Base-by-base conservation (phyloP, 2,888 invertebrate genomes). In the Limnephilus auricula region DNA sequence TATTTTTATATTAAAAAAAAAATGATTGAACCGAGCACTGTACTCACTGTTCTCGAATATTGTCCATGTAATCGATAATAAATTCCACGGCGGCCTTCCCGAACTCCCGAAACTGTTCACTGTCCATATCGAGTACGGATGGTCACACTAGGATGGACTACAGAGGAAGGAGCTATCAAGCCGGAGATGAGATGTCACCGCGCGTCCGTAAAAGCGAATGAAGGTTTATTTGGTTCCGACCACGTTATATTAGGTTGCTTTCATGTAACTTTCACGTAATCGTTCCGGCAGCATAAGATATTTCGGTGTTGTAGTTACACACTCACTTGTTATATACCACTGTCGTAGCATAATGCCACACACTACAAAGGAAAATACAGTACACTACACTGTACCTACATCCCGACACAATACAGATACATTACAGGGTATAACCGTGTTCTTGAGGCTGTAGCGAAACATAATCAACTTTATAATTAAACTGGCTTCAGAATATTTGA, bases 71-170 rank as follows among this genome's bases (percentile, higher is more conserved):
- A 94, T 99, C 97, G n/a, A 98, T 98, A 50, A 99, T 97, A 94
- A 98, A 98, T 94, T 99, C 99, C 93, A 99, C 97, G 92, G 98
- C 97, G 37, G 98, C 98, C 94, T 97, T 98, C 79, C 98, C 99
- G 94, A 98, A 98, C 93, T 98, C 97, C 93, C 97, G 96, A 95
- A 98, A 98, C 94, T 98, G 97, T 93, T 97, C 96, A 50, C 97
- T 96, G 95, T 98, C 97, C 98, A 98, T 98, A 93, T 94, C 95
- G 86, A 78, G 45, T 32, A 65, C 9, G 65, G 85, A 45, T 30
- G 34, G 87, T 18, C 18, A 31, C 50, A 50, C 31, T n/a, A n/a
- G n/a, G n/a, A n/a, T n/a, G n/a, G n/a, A 50, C 25, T 18, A 32
- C 86, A 10, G 78, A n/a, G 65, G 65, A 32, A 87, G 34, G 65